A percentile compares a stretch with the other conserved stretches of the same genome.
Conservation (phyloP, 2,888 invertebrate species). For the Drosophila nr. perissopoda region DNA sequence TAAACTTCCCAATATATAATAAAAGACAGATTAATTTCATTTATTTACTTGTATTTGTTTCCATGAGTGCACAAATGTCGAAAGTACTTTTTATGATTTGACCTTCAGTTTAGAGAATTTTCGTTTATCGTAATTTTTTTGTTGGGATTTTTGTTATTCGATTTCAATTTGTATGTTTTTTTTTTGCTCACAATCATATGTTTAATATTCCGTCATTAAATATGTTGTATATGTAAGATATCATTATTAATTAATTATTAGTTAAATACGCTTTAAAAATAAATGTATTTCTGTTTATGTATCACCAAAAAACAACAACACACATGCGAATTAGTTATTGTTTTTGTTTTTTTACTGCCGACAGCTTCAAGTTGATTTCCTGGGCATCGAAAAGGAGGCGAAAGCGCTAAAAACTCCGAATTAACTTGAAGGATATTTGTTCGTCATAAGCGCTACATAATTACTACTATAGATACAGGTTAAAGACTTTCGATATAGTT, state of each 20-base stretch:
- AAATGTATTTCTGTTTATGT: slow-evolving; percentile 55
- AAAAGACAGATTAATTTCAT: slow-evolving; percentile 2
- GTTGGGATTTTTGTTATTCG: slow-evolving; percentile 10
- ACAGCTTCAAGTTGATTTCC: slow-evolving; percentile 26
- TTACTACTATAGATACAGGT: slow-evolving; percentile 9
- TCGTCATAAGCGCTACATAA: slow-evolving; percentile 12
- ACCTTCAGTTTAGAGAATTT: slow-evolving; percentile 40
- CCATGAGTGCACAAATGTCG: slow-evolving; percentile 74
- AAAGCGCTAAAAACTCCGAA: slow-evolving; percentile 31
- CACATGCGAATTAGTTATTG: slow-evolving; percentile 67
- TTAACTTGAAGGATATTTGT: slow-evolving; percentile 12
- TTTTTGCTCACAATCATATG: slow-evolving; percentile 68
- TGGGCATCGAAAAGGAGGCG: slow-evolving; percentile 30
- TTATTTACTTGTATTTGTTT: slow-evolving; percentile 73
- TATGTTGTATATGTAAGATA: slow-evolving; percentile 60
- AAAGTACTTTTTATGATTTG: slow-evolving; percentile 47
- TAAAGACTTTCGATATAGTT: slow-evolving; percentile 11
- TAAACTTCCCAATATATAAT: neutral
- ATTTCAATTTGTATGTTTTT: slow-evolving; percentile 9
- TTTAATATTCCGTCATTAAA: slow-evolving; percentile 71
- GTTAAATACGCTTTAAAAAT: slow-evolving; percentile 68
- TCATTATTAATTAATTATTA: slow-evolving; percentile 35
- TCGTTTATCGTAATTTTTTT: slow-evolving; percentile 21
- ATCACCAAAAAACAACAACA: slow-evolving; percentile 66
- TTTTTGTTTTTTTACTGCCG: slow-evolving; percentile 31